Evolutionary conservation across 2,797 vertebrate species (phyloP).

Genomic region (Anas georgica): DNA sequence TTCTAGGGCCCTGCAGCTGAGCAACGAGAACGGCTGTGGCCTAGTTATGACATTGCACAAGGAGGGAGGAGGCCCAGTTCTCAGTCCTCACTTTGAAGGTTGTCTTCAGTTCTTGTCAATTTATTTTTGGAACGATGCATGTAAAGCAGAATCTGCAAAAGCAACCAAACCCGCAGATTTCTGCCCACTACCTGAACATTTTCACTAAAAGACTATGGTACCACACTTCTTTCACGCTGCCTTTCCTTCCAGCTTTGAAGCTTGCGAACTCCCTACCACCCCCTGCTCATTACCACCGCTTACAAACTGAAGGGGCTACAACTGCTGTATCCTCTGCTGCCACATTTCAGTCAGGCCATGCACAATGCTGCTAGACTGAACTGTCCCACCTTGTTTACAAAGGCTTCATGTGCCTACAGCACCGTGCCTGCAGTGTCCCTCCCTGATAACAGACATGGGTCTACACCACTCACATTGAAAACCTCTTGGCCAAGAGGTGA

Average conservation of each 20-base stretch:
- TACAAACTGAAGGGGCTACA: not conserved
- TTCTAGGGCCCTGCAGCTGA: not conserved
- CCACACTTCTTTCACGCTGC: not conserved
- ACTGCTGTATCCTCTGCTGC: not conserved
- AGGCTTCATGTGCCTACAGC: not conserved
- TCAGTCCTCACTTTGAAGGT: not conserved
- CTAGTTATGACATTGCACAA: not conserved
- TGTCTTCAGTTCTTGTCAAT: not conserved
- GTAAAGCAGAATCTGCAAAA: not conserved
- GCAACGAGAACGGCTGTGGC: not conserved
- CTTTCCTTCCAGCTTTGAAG: not conserved
- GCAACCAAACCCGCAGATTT: not conserved
- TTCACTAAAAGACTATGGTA: not conserved
- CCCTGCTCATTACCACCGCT: not conserved
- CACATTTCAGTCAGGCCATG: not conserved
- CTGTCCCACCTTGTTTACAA: not conserved
- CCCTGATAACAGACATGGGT: fast-evolving
- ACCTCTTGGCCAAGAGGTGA: not conserved
- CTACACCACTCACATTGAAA: not conserved
- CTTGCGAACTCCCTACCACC: not conserved
- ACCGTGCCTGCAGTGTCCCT: not conserved
- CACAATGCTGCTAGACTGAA: not conserved
- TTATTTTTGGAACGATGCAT: not conserved
- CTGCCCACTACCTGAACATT: not conserved
- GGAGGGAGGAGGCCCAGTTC: not conserved